Base-by-base conservation (phyloP, 2,888 invertebrate genomes). In the Drosophila maculinotata region DNA sequence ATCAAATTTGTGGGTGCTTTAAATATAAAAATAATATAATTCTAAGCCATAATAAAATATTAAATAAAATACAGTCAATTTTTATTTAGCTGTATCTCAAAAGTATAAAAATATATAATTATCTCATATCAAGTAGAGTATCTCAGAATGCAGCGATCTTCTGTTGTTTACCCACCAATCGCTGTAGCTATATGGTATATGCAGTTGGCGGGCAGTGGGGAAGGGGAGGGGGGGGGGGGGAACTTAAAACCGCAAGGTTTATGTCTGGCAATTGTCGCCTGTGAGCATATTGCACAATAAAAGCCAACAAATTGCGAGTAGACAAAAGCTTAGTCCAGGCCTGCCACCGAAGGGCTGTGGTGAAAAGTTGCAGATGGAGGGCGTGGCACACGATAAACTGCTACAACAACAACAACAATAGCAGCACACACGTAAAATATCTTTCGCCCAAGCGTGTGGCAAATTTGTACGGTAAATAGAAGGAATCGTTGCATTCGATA, bases 221-320 rank as follows among this genome's bases (percentile, higher is more conserved):
- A n/a, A n/a, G n/a, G n/a, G n/a, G n/a, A n/a, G n/a, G n/a, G n/a
- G n/a, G 3, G 26, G 20, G 14, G 26, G 20, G 10, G 47, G 59
- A 60, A 49, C 44, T 28, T 41, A 31, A 56, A 68, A 52, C 68
- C 69, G 48, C 60, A 63, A 66, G 57, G 31, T 66, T 66, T 63
- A 70, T 64, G 63, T 62, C 76, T 71, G 76, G 64, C 79, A 58
- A 60, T 76, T 76, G 60, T 71, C 76, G 76, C 76, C 54, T 51
- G 33, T 17, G 14, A 57, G 42, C 59, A 62, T 66, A 78, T 64
- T 54, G 60, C 58, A 36, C 60, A 60, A 69, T 64, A 70, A 65
- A 68, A 74, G 54, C 49, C 53, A 63, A 67, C 66, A 74, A 74
- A 78, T 74, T 66, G 77, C 41, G 25, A 28, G 38, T 45, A 57